Base-by-base conservation (phyloP, 2,888 invertebrate species). In the Aspidiotus destructor region DNA sequence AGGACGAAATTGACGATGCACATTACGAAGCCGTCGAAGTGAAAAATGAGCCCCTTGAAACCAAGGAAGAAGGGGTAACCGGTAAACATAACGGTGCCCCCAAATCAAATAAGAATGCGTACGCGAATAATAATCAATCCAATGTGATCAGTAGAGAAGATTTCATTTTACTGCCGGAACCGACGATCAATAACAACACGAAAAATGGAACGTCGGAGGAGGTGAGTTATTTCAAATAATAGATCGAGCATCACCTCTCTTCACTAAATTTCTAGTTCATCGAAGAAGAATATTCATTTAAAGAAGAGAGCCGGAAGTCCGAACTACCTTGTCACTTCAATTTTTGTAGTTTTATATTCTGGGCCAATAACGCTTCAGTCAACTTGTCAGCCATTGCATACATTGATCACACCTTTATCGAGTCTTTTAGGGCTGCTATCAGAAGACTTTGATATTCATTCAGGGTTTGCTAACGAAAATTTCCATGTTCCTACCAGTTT, bases 151-250 rank as follows among this genome's bases (percentile, higher is more conserved):
- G 86, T 68, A 80, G 89, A 53, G 86, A 88, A 69, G 87, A 87
- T 75, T 76, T 85, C 41, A 88, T 89, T 72, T 79, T 91, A 6
- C 84, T 86, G 0, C 90, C 90, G 0, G 86, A 87, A 71, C 86
- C 86, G 3, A 84, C 84, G 70, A 75, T 83, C 52, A 81, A 80
- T 70, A 72, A 72, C 70, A 60, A 67, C 15, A 11, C n/a, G 2
- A 58, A 67, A 40, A 75, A 73, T 71, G 72, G 71, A 64, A 73
- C 74, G 69, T 69, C 71, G 13, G 71, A 73, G 58, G 62, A 71
- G 70, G 74, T 74, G 69, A 71, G 71, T 70, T 16, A n/a, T 48
- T 48, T 48, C 48, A 48, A 48, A 48, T 3, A 13, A 13, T 48
- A 13, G 2, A 48, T n/a, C 6, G 6, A 48, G n/a, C 10, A 28